Evolutionary conservation across 2,113 vertebrate species (phyloP), one percentile per base, ranked within the genome.

Genomic region (Limnothrissa miodon): DNA sequence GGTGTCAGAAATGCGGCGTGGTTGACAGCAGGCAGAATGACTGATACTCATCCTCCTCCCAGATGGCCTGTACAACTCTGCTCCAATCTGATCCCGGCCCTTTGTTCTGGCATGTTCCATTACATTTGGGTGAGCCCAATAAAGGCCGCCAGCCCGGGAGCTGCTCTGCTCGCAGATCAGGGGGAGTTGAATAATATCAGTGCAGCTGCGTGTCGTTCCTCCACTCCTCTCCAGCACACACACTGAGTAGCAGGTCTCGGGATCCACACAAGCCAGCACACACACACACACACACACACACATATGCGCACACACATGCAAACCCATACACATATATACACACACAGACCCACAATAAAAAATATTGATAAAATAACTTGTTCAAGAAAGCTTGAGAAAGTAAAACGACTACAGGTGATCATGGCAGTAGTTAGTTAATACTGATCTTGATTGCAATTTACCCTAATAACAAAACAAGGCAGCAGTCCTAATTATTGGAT

Each of bases 31-130:
- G 91, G 92, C 91, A 92, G 88, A 93, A 90, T 88, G 94, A 95
- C 89, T 93, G 87, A 87, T 92, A 91, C 92, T 93, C 92, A 86
- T 92, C 87, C 94, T 90, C 88, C 86, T 92, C 92, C 92, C 91
- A 93, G 90, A 89, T 93, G 93, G 95, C 93, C 92, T 89, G 87
- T 91, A 87, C 95, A 95, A 96, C 94, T 95, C 90, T 93, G 91
- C 90, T 93, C 89, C 91, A 92, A 78, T 93, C 93, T 93, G 90
- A 85, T 94, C 93, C 88, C 87, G 85, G 90, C 87, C 93, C 90
- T 93, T 95, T 94, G 93, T 94, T 92, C 90, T 92, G 93, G 93
- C 92, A 93, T 92, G 93, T 94, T 93, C 92, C 90, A 93, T 93
- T 93, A 92, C 86, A 90, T 89, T 82, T 90, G 90, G 84, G 88